A percentile compares a stretch with the other conserved stretches of the same genome.
These are phyloP conservation scores for Chelmon rostratus DNA, from an alignment of 2,797 vertebrate species.

Conservation along the genomic window DNA sequence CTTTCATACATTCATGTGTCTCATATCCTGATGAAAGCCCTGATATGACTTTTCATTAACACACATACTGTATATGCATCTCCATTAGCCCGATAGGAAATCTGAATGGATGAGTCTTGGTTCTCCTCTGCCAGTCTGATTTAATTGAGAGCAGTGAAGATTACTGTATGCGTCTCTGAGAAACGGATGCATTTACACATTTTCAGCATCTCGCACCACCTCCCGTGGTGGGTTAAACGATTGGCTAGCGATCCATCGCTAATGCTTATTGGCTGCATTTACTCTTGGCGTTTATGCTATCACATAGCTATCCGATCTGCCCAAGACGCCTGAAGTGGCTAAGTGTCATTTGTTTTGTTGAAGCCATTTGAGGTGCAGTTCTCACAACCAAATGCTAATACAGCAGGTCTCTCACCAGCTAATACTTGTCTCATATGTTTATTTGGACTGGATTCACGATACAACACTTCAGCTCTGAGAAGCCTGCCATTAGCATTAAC, in stretches of 20 bases:
- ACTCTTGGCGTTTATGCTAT: slow-evolving; percentile 2
- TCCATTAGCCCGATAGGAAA: background rate
- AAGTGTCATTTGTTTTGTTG: slow-evolving; percentile 43
- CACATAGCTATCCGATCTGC: slow-evolving; percentile 1
- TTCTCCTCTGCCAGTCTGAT: slow-evolving; percentile 9
- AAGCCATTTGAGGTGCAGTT: slow-evolving; percentile 63
- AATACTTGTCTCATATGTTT: slow-evolving; percentile 32
- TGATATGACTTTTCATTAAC: slow-evolving; percentile 7
- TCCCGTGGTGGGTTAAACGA: background rate
- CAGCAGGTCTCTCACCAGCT: slow-evolving; percentile 38
- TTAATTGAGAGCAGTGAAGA: background rate
- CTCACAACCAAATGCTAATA: slow-evolving; percentile 55
- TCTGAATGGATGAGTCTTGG: background rate
- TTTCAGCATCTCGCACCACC: slow-evolving; percentile 12
- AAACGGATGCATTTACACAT: slow-evolving; percentile 23
- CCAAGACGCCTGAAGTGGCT: slow-evolving; percentile 13
- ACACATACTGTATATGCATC: background rate
- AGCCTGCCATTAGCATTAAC: slow-evolving; percentile 43
- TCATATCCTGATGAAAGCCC: slow-evolving; percentile 13
- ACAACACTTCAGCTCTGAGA: slow-evolving; percentile 16
- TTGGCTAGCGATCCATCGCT: slow-evolving; percentile 11
- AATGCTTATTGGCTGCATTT: slow-evolving; percentile 21
- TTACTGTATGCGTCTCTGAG: background rate
- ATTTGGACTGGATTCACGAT: slow-evolving; percentile 41
- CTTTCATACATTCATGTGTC: slow-evolving; percentile 13